These are phyloP conservation scores for Muntiacus reevesi DNA, from an alignment of 2,113 vertebrate genomes.

Conservation along the genomic window DNA sequence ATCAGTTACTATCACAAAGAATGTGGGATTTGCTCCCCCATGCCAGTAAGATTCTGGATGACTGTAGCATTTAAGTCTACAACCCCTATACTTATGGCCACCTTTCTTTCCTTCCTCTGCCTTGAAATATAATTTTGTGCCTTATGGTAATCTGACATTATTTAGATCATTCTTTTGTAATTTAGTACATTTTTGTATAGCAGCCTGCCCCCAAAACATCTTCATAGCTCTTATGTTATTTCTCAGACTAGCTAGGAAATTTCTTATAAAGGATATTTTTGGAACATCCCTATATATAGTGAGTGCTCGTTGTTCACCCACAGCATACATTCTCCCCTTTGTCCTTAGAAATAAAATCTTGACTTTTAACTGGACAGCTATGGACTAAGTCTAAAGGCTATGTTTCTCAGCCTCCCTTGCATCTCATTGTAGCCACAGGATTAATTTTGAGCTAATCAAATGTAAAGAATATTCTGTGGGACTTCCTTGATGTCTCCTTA, in stretches of 20 bases:
- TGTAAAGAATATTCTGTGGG: not conserved
- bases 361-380: not conserved
- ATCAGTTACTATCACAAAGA: not conserved
- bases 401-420: not conserved
- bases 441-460: not conserved
- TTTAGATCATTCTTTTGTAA: not conserved
- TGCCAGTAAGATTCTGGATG: not conserved
- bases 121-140: not conserved
- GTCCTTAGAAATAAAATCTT: not conserved
- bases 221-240: not conserved
- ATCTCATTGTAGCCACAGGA: not conserved
- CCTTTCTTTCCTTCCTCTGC: not conserved
- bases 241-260: not conserved
- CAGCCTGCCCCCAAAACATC: not conserved
- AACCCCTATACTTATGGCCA: not conserved
- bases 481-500: not conserved
- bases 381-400: not conserved
- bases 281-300: not conserved
- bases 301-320: not conserved
- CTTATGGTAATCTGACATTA: not conserved
- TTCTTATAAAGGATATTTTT: not conserved
- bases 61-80: not conserved
- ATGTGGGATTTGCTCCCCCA: rapidly evolving
- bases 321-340: not conserved
- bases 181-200: not conserved